Evolutionary conservation across 2,888 invertebrate genomes (phyloP), one percentile per base, ranked within the genome.

Genomic region (Antheraea yamamai): DNA sequence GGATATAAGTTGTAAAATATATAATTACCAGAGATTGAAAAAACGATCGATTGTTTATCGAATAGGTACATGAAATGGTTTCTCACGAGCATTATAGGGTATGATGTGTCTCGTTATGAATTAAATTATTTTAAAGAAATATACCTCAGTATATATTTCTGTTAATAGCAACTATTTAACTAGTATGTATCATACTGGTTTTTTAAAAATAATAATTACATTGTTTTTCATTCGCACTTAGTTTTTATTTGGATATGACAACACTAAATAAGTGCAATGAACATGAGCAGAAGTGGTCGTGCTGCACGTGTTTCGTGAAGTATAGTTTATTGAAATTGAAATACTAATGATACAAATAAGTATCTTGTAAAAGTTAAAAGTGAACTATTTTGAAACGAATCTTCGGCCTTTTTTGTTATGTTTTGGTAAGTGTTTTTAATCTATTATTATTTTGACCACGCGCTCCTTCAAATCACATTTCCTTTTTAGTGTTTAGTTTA

Each of bases 371-470:
- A 76, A 72, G 73, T 70, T 68, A 35, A 71, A 71, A 58, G 55
- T 71, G 58, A 23, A 39, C 26, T 70, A 39, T 70, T n/a, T 70
- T n/a, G 6, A 30, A 20, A 35, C n/a, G n/a, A 18, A 61, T n/a
- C 20, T 35, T n/a, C 14, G 51, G 61, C 51, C 12, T 30, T 47
- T 39, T 79, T 75, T 79, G 81, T 76, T 82, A 85, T 87, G 85
- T 81, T 83, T 82, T 87, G 89, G 90, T 90, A 83, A 89, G 90
- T 89, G 79, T 82, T 82, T 75, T 73, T 76, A 77, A 76, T 77
- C 47, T 75, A 78, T 76, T 72, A 77, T 77, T 74, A 77, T 76
- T 77, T 30, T 73, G 78, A 86, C 88, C 90, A 90, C 86, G 89
- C 89, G 89, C 85, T 88, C 80, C 74, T 78, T 47, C 35, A 51